These are phyloP conservation scores for Myanophis thanlyinensis DNA, from an alignment of 2,113 vertebrate species.

Conservation along the genomic window DNA sequence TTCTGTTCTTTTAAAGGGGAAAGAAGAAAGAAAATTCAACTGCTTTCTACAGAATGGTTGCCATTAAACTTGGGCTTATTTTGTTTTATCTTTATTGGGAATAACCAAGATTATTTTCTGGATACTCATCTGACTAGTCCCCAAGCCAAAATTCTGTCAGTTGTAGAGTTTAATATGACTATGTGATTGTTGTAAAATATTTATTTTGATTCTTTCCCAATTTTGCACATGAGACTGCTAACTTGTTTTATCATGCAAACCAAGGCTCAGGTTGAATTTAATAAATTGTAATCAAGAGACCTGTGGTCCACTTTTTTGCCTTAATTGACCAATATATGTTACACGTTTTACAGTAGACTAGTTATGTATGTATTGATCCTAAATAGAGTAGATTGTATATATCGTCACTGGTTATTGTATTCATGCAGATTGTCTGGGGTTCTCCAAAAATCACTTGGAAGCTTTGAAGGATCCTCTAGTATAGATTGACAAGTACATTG, in stretches of 20 bases:
- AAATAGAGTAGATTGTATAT: neutral
- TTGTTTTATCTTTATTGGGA: constrained; percentile 31
- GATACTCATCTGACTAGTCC: constrained; percentile 47
- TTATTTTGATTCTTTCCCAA: constrained; percentile 38
- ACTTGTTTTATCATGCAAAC: constrained; percentile 51
- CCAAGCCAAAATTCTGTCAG: constrained; percentile 49
- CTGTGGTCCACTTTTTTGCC: constrained; percentile 19
- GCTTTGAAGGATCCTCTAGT: neutral
- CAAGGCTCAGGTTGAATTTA: constrained; percentile 50
- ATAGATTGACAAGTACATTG: neutral
- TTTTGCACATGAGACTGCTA: constrained; percentile 29
- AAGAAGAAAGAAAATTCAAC: constrained; percentile 52
- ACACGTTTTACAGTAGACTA: constrained; percentile 12
- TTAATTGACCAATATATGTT: constrained; percentile 3
- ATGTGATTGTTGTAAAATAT: constrained; percentile 45
- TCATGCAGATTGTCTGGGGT: neutral
- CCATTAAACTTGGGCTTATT: constrained; percentile 37
- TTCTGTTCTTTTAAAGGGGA: constrained; percentile 64
- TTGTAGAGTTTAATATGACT: constrained; percentile 45
- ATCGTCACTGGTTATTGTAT: neutral
- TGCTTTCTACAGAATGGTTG: constrained; percentile 60
- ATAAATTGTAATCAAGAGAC: constrained; percentile 56
- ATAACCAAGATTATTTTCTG: constrained; percentile 48
- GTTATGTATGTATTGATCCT: neutral
- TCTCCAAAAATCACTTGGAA: neutral